phyloP scores from a whole-genome alignment of 2,797 vertebrate genomes.

The Meda fulgida region DNA sequence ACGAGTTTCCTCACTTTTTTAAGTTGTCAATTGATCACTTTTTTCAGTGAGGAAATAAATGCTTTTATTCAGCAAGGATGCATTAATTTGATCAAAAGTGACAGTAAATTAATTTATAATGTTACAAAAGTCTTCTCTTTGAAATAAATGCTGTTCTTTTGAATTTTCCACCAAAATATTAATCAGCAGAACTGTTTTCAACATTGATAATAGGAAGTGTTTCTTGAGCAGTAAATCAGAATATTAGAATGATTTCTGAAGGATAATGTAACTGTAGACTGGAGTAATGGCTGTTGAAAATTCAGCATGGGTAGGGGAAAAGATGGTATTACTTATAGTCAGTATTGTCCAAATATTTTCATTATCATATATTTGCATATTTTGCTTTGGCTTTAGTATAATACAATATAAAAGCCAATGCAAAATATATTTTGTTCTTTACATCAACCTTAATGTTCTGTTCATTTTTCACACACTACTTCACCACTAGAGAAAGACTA shows the following conservation, averaged over 20 bases:
- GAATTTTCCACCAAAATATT: neutral
- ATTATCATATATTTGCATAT: neutral
- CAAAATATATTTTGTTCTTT: neutral
- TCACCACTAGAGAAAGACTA: neutral
- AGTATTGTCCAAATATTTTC: neutral
- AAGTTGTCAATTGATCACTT: no score
- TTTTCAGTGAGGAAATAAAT: neutral
- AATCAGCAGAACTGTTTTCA: neutral
- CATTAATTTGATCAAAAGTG: neutral
- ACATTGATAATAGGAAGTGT: neutral
- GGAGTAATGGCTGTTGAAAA: neutral
- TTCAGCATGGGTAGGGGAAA: neutral
- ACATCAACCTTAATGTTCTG: neutral
- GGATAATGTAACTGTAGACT: neutral
- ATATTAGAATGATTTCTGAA: neutral
- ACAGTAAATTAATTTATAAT: neutral
- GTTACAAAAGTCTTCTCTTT: neutral
- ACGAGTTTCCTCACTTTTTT: no score
- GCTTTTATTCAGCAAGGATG: slow-evolving; percentile 1
- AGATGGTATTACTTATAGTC: neutral
- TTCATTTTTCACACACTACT: neutral
- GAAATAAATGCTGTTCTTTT: neutral
- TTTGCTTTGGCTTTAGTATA: neutral
- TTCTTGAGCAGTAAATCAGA: neutral
- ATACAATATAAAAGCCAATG: neutral